A percentile compares a stretch with the other conserved stretches of the same genome.
Conservation (phyloP, 2,888 invertebrate genomes). For the Pseudococcus viburni region DNA sequence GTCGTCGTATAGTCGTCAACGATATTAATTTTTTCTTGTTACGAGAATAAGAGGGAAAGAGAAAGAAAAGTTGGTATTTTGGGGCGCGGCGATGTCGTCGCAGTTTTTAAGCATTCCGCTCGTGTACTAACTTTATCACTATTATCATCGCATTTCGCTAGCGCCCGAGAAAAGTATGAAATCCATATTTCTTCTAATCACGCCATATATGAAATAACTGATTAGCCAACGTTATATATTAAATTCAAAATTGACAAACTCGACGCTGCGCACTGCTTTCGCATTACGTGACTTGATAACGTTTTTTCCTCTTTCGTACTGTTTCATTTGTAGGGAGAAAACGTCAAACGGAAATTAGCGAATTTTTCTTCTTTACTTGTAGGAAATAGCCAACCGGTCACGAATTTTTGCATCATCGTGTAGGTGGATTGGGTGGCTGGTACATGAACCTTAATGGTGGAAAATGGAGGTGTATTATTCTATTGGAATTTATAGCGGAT, state of each 20-base stretch:
- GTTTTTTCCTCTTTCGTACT: background rate
- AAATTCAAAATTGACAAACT: slow-evolving; percentile 58
- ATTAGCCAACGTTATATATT: slow-evolving; percentile 57
- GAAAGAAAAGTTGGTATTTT: slow-evolving; percentile 11
- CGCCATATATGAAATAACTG: slow-evolving; percentile 56
- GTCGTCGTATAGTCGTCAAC: slow-evolving; percentile 7
- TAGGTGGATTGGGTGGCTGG: background rate
- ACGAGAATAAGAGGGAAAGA: background rate
- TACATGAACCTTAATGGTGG: background rate
- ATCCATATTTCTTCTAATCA: slow-evolving; percentile 54
- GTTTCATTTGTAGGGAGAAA: slow-evolving; percentile 34
- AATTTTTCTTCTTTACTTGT: slow-evolving; percentile 39
- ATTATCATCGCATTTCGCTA: slow-evolving; percentile 51
- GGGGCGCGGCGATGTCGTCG: slow-evolving; percentile 8
- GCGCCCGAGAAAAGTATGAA: slow-evolving; percentile 47
- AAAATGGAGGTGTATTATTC: no score
- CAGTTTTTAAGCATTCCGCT: slow-evolving; percentile 42
- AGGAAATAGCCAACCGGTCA: background rate
- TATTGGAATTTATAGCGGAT: no score
- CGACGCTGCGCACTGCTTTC: slow-evolving; percentile 15
- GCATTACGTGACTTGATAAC: slow-evolving; percentile 33
- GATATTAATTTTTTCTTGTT: slow-evolving; percentile 51
- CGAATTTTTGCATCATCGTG: background rate
- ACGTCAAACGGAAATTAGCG: slow-evolving; percentile 42
- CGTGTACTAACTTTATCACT: slow-evolving; percentile 52